Base-by-base conservation (phyloP, 2,113 vertebrate species). In the Polypterus bichir region DNA sequence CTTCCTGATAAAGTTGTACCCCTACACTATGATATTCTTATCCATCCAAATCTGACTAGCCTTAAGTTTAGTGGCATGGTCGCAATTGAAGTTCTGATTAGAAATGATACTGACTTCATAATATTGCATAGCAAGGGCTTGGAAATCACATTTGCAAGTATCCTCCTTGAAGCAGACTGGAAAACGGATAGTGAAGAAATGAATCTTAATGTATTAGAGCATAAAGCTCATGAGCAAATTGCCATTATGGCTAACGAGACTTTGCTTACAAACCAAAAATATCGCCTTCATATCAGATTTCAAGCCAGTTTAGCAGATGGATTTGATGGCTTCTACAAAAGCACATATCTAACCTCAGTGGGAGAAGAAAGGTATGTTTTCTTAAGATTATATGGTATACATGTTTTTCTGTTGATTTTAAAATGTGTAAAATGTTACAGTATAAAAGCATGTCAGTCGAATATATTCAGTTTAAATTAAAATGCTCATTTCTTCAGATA, bases 251-350 rank as follows among this genome's bases (percentile, higher is more conserved):
- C 56, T 61, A 58, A 64, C 51, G 65, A 75, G 44, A 63, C 45
- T 57, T 62, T 71, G 10, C 51, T 0, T 3, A 44, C 62, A 60
- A 11, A 48, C 47, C 46, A 61, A 48, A 67, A 47, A 55, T 76
- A 72, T 27, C 48, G 47, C 3, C 11, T 72, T 54, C 8, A 59
- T n/a, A 60, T 70, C 51, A 52, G 72, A 7, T 73, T 73, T 57
- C 61, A 69, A 49, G 71, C 59, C 60, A 68, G 62, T 6, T 58
- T 74, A 55, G 63, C 66, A 3, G 61, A 70, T 58, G 68, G 61
- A 5, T 74, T 75, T 65, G 11, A 69, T 67, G 70, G 65, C 5
- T 71, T 71, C 62, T 69, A 71, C 62, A 74, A 69, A 70, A 75
- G 71, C 64, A 74, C 44, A 0, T 75, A 68, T 45, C 64, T 58